Base-by-base conservation (phyloP, 2,888 invertebrate genomes). In the Latheticus oryzae region DNA sequence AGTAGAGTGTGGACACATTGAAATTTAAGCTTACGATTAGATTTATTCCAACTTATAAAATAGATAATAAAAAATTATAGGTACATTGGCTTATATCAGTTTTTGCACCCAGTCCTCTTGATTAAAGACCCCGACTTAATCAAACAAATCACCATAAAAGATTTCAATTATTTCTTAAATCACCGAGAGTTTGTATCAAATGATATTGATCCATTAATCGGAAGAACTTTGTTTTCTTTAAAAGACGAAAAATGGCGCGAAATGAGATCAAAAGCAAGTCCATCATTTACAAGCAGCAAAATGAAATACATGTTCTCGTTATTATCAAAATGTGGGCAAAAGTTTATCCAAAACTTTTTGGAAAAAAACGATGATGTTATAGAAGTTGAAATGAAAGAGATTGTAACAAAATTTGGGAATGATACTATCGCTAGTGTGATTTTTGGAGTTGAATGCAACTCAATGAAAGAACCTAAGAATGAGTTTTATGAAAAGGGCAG, bases 141-240 rank as follows among this genome's bases (percentile, higher is more conserved):
- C 2, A 85, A 85, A 72, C 78, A 80, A 24, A 73, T 86, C 4
- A 78, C 82, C 52, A 82, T 85, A 19, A 79, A 83, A 50, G 84
- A 86, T 66, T 85, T 84, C 69, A 85, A 86, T 50, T 76, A 83
- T 72, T 85, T 86, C 64, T 77, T 81, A 7, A 84, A 85, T 45
- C 74, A 75, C 35, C 50, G 43, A 5, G 32, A 35, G 11, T 60
- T 71, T 30, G 38, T 70, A 2, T 38, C 64, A 3, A 74, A 79
- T 9, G 69, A 74, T 0, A 65, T 66, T 3, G 84, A 83, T 32
- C 79, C 81, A 0, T 63, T 85, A 1, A 83, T 84, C 63, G 81
- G 79, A 0, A 81, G 80, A 56, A 72, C 71, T 54, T 58, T 76
- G 3, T 69, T 73, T 42, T 48, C 63, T 13, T 59, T 73, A 5